Conservation (phyloP, 2,797 vertebrate genomes). For the Loris lydekkerianus region DNA sequence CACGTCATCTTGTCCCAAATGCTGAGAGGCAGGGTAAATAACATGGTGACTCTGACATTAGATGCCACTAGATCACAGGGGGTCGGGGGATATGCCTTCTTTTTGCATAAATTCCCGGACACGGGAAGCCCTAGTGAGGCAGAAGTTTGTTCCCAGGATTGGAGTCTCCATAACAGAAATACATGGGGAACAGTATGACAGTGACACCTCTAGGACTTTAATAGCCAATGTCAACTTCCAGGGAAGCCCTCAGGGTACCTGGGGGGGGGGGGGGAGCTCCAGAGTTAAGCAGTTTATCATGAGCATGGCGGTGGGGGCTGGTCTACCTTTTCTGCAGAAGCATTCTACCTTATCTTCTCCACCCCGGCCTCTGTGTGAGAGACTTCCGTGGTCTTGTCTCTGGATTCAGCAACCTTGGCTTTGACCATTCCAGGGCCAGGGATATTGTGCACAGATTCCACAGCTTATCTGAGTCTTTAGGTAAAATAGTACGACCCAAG, state of each 20-base stretch:
- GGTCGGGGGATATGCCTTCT: neutral
- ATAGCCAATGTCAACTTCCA: neutral
- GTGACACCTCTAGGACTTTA: neutral
- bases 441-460: neutral
- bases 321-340: neutral
- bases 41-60: neutral
- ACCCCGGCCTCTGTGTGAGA: neutral
- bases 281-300: neutral
- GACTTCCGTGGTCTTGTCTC: neutral
- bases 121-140: neutral
- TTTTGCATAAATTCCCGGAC: neutral
- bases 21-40: neutral
- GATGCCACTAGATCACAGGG: neutral
- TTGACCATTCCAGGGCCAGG: neutral
- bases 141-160: neutral
- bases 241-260: neutral
- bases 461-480: neutral
- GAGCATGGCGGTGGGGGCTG: neutral
- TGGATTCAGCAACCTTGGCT: neutral
- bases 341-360: neutral
- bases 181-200: neutral
- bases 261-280: neutral
- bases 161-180: neutral
- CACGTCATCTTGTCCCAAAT: neutral
- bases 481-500: slow-evolving; percentile 41